Conservation (phyloP, 2,888 invertebrate genomes). For the Leptopilina syphax region DNA sequence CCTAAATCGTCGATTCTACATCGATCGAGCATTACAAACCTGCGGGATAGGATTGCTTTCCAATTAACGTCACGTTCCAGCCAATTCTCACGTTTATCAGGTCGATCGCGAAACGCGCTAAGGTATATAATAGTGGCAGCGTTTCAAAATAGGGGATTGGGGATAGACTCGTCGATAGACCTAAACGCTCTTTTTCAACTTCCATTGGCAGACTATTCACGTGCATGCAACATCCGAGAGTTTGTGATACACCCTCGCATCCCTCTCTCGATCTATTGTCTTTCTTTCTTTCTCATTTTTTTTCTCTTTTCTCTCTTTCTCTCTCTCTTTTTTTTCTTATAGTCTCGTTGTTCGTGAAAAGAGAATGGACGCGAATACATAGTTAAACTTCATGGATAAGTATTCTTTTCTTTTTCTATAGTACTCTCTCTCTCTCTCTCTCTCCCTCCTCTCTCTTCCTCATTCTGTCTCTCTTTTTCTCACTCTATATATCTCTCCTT, state of each 20-base stretch:
- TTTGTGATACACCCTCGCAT: slow-evolving; percentile 8
- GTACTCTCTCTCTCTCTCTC: neutral
- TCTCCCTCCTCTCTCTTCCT: too few relatives aligned
- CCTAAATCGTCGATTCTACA: slow-evolving; percentile 24
- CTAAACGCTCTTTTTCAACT: slow-evolving; percentile 31
- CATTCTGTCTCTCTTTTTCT: neutral
- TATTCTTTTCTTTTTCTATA: slow-evolving; percentile 1
- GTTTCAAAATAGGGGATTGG: slow-evolving; percentile 9
- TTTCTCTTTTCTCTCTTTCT: neutral
- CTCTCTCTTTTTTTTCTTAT: neutral
- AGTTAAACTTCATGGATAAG: slow-evolving; percentile 16
- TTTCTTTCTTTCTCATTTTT: slow-evolving; percentile 3
- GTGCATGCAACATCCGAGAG: slow-evolving; percentile 35
- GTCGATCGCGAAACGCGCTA: slow-evolving; percentile 25
- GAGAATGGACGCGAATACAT: neutral
- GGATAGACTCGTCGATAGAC: slow-evolving; percentile 26
- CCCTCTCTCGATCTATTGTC: slow-evolving; percentile 13
- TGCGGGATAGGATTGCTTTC: slow-evolving; percentile 44
- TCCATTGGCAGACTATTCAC: slow-evolving; percentile 35
- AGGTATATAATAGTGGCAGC: slow-evolving; percentile 37
- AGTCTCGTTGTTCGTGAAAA: slow-evolving; percentile 6
- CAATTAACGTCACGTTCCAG: slow-evolving; percentile 46
- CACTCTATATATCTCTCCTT: neutral
- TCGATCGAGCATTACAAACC: neutral
- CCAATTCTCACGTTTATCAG: slow-evolving; percentile 46